A percentile compares a stretch with the other conserved stretches of the same genome.
phyloP scores from a whole-genome alignment of 2,113 vertebrate genomes.

The Rhinolophus sinicus region DNA sequence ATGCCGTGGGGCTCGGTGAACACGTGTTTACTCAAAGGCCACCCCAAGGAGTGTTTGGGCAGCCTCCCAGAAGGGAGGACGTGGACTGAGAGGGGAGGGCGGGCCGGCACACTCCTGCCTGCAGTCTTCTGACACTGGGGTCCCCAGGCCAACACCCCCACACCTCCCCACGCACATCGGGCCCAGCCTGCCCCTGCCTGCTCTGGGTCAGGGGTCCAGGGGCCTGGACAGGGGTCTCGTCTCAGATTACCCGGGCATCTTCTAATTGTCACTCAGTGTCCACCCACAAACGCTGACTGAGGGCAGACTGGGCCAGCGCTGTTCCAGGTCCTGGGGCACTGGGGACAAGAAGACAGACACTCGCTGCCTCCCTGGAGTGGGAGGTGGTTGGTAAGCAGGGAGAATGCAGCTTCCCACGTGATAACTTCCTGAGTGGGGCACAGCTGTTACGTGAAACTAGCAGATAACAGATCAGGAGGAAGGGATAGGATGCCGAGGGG shows the following conservation, averaged over 20 bases:
- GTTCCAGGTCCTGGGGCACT: neutral
- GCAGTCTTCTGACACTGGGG: rapidly evolving
- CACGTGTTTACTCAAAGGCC: rapidly evolving
- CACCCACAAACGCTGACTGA: rapidly evolving
- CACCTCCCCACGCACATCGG: too few relatives aligned
- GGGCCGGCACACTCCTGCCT: rapidly evolving
- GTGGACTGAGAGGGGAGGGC: rapidly evolving
- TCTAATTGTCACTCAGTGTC: neutral
- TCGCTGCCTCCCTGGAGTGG: neutral
- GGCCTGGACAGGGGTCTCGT: neutral
- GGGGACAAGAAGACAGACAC: neutral
- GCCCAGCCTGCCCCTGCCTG: neutral
- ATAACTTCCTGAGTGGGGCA: rapidly evolving
- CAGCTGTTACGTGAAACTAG: too few relatives aligned
- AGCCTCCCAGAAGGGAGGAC: too few relatives aligned
- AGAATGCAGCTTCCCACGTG: rapidly evolving
- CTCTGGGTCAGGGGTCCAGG: neutral
- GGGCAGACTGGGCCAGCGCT: neutral
- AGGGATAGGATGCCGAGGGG: rapidly evolving
- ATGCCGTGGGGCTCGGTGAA: rapidly evolving
- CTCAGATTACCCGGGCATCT: neutral
- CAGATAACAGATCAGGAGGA: neutral
- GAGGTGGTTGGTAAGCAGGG: neutral
- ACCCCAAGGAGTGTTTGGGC: rapidly evolving
- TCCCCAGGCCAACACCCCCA: too few relatives aligned